Conservation (phyloP, 1,140 invertebrate species). For the Dysdera silvatica region DNA sequence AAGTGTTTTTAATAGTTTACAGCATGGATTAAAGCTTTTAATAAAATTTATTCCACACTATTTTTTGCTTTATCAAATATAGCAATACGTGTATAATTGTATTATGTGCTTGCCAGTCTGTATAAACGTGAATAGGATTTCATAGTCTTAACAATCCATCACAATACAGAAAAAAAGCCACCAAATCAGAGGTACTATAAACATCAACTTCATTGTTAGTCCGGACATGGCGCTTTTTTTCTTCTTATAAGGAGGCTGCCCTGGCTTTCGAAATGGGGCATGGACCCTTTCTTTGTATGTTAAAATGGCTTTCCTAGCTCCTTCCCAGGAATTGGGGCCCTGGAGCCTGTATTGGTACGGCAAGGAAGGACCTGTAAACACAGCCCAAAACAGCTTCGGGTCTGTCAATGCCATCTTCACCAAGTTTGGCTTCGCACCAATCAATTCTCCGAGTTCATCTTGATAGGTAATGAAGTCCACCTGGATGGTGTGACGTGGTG, state of each 20-base stretch:
- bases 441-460: constrained; percentile 16
- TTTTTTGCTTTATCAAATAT: no score
- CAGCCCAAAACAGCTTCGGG: constrained; percentile 25
- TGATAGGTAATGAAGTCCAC: constrained; percentile 21
- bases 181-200: constrained; percentile 11
- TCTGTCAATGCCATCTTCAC: constrained; percentile 27
- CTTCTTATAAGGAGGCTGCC: background rate
- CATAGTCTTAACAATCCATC: background rate
- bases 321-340: constrained; percentile 34
- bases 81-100: no score
- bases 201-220: background rate
- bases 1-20: no score
- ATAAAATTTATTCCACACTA: no score
- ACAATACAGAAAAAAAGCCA: background rate
- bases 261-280: constrained; percentile 7
- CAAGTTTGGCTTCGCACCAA: constrained; percentile 26
- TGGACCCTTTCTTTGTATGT: constrained; percentile 21
- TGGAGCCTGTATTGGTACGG: constrained; percentile 42
- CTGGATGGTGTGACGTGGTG: constrained; percentile 14
- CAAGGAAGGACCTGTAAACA: constrained; percentile 40
- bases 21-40: no score
- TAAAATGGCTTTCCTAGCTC: constrained; percentile 31
- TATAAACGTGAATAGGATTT: constrained; percentile 35
- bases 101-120: no score
- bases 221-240: background rate